phyloP scores from a whole-genome alignment of 1,140 invertebrate genomes.

The Neoseiulus cucumeris region DNA sequence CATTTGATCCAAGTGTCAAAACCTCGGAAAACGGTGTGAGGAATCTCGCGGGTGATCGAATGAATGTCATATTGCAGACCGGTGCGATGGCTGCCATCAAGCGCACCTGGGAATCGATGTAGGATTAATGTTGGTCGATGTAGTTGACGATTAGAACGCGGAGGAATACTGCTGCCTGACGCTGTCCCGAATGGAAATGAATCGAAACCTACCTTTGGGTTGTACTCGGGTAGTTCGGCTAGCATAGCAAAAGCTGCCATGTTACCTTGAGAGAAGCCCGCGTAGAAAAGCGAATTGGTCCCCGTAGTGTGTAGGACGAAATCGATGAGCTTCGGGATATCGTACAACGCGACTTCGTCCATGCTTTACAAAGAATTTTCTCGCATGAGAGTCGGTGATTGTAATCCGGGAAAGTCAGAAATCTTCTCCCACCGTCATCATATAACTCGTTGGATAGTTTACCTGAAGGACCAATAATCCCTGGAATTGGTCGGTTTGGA shows the following conservation, averaged over 20 bases:
- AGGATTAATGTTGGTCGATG: too few relatives aligned
- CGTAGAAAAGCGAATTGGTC: slow-evolving; percentile 38
- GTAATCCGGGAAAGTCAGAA: too few relatives aligned
- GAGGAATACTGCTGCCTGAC: too few relatives aligned
- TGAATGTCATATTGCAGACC: not conserved
- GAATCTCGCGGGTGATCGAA: not conserved
- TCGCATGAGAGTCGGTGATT: too few relatives aligned
- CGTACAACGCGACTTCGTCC: not conserved
- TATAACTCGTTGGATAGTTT: not conserved
- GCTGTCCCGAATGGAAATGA: not conserved
- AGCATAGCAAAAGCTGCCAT: slow-evolving; percentile 37
- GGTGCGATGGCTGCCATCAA: not conserved
- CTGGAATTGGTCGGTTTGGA: not conserved
- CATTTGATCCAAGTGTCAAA: not conserved
- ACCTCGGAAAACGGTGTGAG: not conserved
- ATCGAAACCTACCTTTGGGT: slow-evolving; percentile 19
- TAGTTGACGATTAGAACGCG: too few relatives aligned
- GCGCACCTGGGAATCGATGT: not conserved
- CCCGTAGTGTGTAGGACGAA: slow-evolving; percentile 36
- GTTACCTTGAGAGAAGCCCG: slow-evolving; percentile 50
- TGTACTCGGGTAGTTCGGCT: slow-evolving; percentile 24
- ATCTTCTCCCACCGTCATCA: too few relatives aligned
- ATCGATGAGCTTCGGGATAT: slow-evolving; percentile 29
- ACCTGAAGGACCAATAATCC: not conserved
- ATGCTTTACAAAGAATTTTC: not conserved